Evolutionary conservation across 2,797 vertebrate genomes (phyloP).

Genomic region (Simalia tracyae): DNA sequence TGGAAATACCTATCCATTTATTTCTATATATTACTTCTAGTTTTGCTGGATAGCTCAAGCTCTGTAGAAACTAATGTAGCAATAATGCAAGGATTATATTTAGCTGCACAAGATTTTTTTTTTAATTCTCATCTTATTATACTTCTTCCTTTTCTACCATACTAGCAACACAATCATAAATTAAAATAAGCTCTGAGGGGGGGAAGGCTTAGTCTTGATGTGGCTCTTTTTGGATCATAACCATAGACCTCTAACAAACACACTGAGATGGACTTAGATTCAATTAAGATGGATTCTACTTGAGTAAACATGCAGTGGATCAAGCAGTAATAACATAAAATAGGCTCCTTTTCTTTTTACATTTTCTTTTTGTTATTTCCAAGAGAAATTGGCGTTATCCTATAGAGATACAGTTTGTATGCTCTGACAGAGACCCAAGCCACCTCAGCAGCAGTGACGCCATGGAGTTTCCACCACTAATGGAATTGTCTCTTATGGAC

Average conservation of each 20-base stretch:
- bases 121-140: neutral
- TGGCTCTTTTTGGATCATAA: neutral
- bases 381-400: neutral
- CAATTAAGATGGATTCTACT: neutral
- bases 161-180: neutral
- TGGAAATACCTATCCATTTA: neutral
- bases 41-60: neutral
- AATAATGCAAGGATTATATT: neutral
- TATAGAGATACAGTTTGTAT: neutral
- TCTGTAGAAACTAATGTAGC: neutral
- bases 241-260: neutral
- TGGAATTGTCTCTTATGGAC: neutral
- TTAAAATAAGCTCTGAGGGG: neutral
- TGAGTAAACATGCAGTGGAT: neutral
- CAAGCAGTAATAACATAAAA: neutral
- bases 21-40: neutral
- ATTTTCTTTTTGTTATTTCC: neutral
- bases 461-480: constrained; percentile 29
- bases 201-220: neutral
- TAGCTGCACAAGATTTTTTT: neutral
- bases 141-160: neutral
- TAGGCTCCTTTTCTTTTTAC: neutral
- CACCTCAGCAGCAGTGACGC: neutral
- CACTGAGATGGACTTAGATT: neutral
- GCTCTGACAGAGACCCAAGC: neutral